Base-by-base conservation (phyloP, 2,797 vertebrate species). In the Botia almorhae region DNA sequence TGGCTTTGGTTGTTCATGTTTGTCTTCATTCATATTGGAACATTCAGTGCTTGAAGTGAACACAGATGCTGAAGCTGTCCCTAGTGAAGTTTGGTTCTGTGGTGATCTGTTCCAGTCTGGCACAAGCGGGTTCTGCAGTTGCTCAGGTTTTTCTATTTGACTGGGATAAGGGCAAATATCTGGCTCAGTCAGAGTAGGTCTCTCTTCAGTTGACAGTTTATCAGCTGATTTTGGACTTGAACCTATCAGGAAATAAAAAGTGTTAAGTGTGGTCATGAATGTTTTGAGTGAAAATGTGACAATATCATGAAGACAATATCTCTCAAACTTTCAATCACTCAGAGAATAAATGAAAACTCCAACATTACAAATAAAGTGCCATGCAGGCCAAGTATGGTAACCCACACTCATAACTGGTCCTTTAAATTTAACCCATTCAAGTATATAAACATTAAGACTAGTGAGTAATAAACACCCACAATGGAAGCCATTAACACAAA, bases 161-260 rank as follows among this genome's bases (percentile, higher is more conserved):
- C 82, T 88, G 11, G 67, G 55, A 46, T 72, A 58, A 29, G 89
- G 79, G 4, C n/a, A 70, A 2, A 77, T 83, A 43, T 90, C 87
- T 55, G 87, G 81, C 48, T 85, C 70, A 56, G 67, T 17, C 1
- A 78, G 74, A 69, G 82, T 70, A 46, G 75, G 82, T 70, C 82
- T 87, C 50, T 88, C 87, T n/a, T 85, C 68, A n/a, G 83, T 71
- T 13, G 81, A 74, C 67, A 85, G 88, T 73, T 86, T 69, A 4
- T 83, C 56, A 61, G 81, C 55, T 26, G 82, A 73, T 74, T 83
- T 86, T 56, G 78, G 82, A 76, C 90, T 88, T 0, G 82, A 73
- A 67, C 89, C 93, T 94, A 87, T 82, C 33, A 72, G 73, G 33
- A 86, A 2, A 86, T 23, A 88, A 48, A 82, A 60, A 60, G 5